These are phyloP conservation scores for Anoplophora glabripennis DNA, from an alignment of 1,140 invertebrate species.

Conservation along the genomic window DNA sequence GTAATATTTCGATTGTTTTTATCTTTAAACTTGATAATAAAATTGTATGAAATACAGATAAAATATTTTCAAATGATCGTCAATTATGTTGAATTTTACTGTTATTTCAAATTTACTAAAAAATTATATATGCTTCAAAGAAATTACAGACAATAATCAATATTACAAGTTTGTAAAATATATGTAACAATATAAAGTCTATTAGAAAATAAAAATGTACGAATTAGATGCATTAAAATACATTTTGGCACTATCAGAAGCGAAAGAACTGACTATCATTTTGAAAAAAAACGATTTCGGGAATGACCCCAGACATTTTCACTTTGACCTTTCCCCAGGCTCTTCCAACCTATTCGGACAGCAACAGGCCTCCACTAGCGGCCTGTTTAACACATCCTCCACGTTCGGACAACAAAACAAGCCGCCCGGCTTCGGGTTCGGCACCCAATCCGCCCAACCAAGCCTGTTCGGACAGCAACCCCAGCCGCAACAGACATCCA, in stretches of 20 bases:
- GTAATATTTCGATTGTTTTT: too few species aligned
- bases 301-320: neutral
- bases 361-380: slow-evolving; percentile 49
- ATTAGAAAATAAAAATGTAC: too few species aligned
- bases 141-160: neutral
- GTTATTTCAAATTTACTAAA: too few species aligned
- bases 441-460: slow-evolving; percentile 25
- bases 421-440: slow-evolving; percentile 57
- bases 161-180: neutral
- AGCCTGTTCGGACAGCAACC: slow-evolving; percentile 24
- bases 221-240: too few species aligned
- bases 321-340: slow-evolving; percentile 12
- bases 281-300: too few species aligned
- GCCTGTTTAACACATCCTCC: slow-evolving; percentile 56
- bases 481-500: slow-evolving; percentile 41
- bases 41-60: too few species aligned
- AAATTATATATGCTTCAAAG: neutral
- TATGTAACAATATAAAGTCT: too few species aligned
- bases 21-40: too few species aligned
- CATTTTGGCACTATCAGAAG: too few species aligned
- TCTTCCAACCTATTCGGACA: slow-evolving; percentile 38
- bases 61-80: too few species aligned
- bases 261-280: too few species aligned
- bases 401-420: slow-evolving; percentile 64
- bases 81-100: too few species aligned